Evolutionary conservation across 1,140 invertebrate genomes (phyloP).

Genomic region (Ruditapes philippinarum): DNA sequence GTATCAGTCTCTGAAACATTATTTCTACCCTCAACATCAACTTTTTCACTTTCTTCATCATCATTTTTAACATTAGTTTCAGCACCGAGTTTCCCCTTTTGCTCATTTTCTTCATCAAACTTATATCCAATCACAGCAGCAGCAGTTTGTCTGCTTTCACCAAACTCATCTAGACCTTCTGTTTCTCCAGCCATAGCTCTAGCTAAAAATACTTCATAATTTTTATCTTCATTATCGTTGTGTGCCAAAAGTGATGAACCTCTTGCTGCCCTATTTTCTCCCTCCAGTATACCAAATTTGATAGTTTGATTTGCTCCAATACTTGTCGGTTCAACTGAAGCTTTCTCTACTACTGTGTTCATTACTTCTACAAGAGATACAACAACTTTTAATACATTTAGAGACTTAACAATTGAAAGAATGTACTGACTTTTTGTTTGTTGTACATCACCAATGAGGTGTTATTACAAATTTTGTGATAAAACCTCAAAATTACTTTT

Average conservation of each 20-base stretch:
- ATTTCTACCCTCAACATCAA: background rate
- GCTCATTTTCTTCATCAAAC: background rate
- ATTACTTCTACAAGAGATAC: no score
- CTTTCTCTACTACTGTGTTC: no score
- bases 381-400: no score
- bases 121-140: background rate
- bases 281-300: background rate
- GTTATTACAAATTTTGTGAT: no score
- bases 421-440: no score
- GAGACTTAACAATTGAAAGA: no score
- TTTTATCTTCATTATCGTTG: slow-evolving; percentile 8
- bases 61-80: background rate
- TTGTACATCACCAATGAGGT: no score
- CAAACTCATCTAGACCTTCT: background rate
- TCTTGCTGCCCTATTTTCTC: background rate
- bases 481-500: no score
- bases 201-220: slow-evolving; percentile 32
- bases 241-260: background rate
- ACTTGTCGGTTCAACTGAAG: background rate
- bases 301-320: background rate
- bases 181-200: background rate
- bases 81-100: background rate
- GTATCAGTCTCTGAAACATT: background rate
- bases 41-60: background rate
- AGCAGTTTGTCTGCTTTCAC: background rate